A percentile compares a stretch with the other conserved stretches of the same genome.
These are phyloP conservation scores for Martes martes DNA, from an alignment of 2,113 vertebrate genomes.

Conservation along the genomic window DNA sequence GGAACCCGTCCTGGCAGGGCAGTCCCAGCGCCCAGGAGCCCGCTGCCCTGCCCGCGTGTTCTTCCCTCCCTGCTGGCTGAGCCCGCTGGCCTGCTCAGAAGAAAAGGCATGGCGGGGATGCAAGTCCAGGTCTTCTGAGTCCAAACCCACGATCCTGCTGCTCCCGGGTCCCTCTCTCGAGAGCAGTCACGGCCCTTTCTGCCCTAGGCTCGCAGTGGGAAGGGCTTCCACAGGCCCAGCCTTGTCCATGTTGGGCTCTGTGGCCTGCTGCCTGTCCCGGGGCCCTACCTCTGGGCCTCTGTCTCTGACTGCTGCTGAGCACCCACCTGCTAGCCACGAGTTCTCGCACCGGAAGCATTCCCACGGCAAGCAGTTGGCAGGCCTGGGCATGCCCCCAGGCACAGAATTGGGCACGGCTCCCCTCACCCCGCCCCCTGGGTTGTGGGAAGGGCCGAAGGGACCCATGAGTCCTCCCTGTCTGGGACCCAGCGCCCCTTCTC, in stretches of 20 bases:
- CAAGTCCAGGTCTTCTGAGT: neutral
- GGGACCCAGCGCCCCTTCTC: rapidly evolving
- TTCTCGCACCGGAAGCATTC: neutral
- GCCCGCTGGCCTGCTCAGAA: rapidly evolving
- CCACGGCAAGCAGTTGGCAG: rapidly evolving
- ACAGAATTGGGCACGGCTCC: rapidly evolving
- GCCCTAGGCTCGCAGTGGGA: neutral
- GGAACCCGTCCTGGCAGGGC: rapidly evolving
- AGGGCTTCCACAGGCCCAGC: neutral
- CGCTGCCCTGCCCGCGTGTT: rapidly evolving
- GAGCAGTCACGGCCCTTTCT: neutral
- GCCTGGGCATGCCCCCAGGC: neutral
- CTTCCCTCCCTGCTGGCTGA: neutral
- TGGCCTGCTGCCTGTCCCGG: neutral
- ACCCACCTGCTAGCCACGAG: neutral
- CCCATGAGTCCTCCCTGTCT: rapidly evolving
- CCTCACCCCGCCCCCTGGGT: rapidly evolving
- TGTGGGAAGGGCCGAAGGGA: rapidly evolving
- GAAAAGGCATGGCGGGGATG: rapidly evolving
- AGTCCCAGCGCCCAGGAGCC: rapidly evolving
- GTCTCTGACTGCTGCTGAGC: neutral
- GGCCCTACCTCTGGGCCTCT: too few species aligned
- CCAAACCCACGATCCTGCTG: neutral
- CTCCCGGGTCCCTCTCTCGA: rapidly evolving
- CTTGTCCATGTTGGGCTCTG: rapidly evolving